These are phyloP conservation scores for Eupithecia subfuscata DNA, from an alignment of 2,888 invertebrate genomes.

Conservation along the genomic window DNA sequence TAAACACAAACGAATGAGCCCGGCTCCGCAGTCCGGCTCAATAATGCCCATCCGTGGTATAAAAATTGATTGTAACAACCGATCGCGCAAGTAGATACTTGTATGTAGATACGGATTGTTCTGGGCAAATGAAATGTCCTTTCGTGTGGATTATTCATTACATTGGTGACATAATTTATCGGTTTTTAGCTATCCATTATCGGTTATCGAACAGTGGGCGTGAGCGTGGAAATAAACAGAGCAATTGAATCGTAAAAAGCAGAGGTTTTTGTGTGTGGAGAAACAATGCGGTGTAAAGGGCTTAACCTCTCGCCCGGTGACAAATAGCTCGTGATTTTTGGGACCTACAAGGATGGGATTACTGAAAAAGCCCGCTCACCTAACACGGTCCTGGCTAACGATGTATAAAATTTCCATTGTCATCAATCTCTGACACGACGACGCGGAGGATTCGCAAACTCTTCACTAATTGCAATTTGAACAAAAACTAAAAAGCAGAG, in stretches of 20 bases:
- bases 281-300: slow-evolving; percentile 49
- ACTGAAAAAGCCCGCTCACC: slow-evolving; percentile 78
- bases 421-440: slow-evolving; percentile 83
- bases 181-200: slow-evolving; percentile 65
- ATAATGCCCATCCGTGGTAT: slow-evolving; percentile 69
- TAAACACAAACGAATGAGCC: slow-evolving; percentile 79
- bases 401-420: slow-evolving; percentile 84
- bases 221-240: slow-evolving; percentile 41
- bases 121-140: slow-evolving; percentile 36
- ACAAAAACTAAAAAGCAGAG: slow-evolving; percentile 81
- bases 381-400: slow-evolving; percentile 81
- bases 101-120: slow-evolving; percentile 23
- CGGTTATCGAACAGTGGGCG: slow-evolving; percentile 52
- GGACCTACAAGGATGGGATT: slow-evolving; percentile 72
- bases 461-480: slow-evolving; percentile 84
- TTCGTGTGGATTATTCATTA: slow-evolving; percentile 63
- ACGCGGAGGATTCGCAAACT: slow-evolving; percentile 81
- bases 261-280: slow-evolving; percentile 48
- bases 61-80: slow-evolving; percentile 73
- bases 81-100: slow-evolving; percentile 47
- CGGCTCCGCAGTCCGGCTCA: slow-evolving; percentile 62
- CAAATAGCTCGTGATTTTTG: slow-evolving; percentile 61
- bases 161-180: slow-evolving; percentile 68
- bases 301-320: slow-evolving; percentile 62
- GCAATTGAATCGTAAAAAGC: slow-evolving; percentile 32